phyloP scores from a whole-genome alignment of 2,113 vertebrate species.

The Gymnorhina tibicen region DNA sequence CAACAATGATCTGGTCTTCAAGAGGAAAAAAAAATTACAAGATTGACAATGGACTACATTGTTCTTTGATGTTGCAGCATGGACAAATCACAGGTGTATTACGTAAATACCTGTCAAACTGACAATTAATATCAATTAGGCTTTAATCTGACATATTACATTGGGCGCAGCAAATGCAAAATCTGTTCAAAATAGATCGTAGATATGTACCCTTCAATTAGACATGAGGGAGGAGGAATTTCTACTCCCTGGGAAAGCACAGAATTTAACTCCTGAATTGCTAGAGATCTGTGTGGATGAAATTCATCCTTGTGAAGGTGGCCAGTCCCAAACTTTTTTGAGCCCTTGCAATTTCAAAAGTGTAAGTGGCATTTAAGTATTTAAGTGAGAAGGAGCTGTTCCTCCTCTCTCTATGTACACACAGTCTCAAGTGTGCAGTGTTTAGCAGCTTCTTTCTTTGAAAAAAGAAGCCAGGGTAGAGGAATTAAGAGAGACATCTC shows the following conservation, averaged over 20 bases:
- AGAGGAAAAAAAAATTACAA: constrained; percentile 12
- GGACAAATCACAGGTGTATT: constrained; percentile 25
- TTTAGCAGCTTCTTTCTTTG: not conserved
- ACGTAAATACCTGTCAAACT: constrained; percentile 46
- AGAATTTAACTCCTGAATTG: constrained; percentile 32
- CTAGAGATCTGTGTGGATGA: not conserved
- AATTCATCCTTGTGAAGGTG: not conserved
- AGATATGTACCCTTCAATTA: constrained; percentile 45
- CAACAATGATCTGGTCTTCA: constrained; percentile 73
- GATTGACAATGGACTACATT: constrained; percentile 71
- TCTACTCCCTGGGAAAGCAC: not conserved
- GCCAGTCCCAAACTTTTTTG: not conserved
- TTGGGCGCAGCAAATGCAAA: constrained; percentile 10
- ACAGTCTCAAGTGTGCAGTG: not conserved
- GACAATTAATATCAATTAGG: constrained; percentile 62
- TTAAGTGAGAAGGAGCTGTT: not conserved
- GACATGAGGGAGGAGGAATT: constrained; percentile 28
- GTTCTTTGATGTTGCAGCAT: constrained; percentile 62
- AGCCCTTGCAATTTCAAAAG: not conserved
- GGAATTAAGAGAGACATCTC: not conserved
- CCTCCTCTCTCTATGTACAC: not conserved
- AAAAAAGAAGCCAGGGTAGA: not conserved
- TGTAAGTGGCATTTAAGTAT: not conserved
- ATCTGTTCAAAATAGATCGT: not conserved
- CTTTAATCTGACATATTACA: constrained; percentile 59